These are phyloP conservation scores for Protophormia terraenovae DNA, from an alignment of 2,888 invertebrate species.

Conservation along the genomic window DNA sequence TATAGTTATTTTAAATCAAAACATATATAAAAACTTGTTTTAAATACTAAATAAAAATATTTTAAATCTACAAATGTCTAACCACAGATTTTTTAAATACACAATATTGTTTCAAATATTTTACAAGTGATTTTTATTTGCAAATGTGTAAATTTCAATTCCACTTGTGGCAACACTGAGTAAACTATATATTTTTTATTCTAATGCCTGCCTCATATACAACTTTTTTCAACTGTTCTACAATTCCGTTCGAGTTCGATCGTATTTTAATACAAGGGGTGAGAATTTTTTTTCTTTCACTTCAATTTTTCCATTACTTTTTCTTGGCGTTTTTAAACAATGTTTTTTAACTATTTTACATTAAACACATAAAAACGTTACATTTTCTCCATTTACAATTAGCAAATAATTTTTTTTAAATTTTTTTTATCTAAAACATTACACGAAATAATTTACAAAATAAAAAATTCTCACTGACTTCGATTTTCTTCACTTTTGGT, in stretches of 20 bases:
- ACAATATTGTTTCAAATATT: neutral
- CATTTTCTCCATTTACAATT: neutral
- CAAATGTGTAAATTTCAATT: neutral
- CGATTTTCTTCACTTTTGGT: slow-evolving; percentile 72
- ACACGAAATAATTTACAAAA: slow-evolving; percentile 54
- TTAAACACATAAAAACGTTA: slow-evolving; percentile 23
- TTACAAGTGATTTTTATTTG: neutral
- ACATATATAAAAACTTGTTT: too few species aligned
- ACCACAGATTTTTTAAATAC: too few species aligned
- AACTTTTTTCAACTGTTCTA: slow-evolving; percentile 57
- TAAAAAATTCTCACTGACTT: slow-evolving; percentile 65
- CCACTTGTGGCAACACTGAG: slow-evolving; percentile 51
- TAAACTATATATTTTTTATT: slow-evolving; percentile 50
- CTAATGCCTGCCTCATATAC: slow-evolving; percentile 43
- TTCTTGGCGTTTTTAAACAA: slow-evolving; percentile 15
- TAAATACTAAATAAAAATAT: too few species aligned
- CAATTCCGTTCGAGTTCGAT: slow-evolving; percentile 55
- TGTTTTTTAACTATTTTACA: neutral
- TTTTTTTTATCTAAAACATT: slow-evolving; percentile 62
- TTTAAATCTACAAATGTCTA: too few species aligned
- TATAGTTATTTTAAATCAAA: too few species aligned
- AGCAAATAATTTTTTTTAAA: slow-evolving; percentile 38
- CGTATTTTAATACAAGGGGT: slow-evolving; percentile 50
- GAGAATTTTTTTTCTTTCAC: slow-evolving; percentile 58
- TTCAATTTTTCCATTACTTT: slow-evolving; percentile 28